Base-by-base conservation (phyloP, 2,888 invertebrate genomes). In the Platycheirus albimanus region DNA sequence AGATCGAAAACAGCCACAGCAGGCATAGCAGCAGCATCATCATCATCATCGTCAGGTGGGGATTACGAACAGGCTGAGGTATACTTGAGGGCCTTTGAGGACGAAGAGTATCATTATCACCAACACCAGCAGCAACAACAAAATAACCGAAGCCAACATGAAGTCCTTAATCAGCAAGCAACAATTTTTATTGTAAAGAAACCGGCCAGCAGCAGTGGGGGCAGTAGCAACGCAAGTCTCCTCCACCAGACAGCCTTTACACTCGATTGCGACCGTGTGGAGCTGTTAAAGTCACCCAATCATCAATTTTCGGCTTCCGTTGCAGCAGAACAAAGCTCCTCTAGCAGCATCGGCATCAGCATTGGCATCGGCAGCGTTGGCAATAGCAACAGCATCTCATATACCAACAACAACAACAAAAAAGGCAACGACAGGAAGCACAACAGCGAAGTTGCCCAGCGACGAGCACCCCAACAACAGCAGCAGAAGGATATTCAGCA, bases 241-340 rank as follows among this genome's bases (percentile, higher is more conserved):
- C 67, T 28, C 11, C 36, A 43, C 15, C 52, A 47, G 52, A 24
- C 67, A 38, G 47, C 71, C 47, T 33, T 52, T 76, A 86, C 86
- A 84, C 85, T 87, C 74, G 79, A 67, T 81, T 45, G 85, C 28
- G 77, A 78, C 63, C 78, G 78, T 64, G 79, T 81, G 78, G 86
- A 66, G 79, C 76, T 85, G 70, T 80, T 86, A 81, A 85, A 86
- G 85, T 81, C 83, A 77, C 76, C 85, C 86, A 79, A 83, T 85
- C 84, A 85, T 85, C 86, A 85, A 85, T 86, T 85, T 83, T 78
- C 83, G 66, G 75, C 69, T 69, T 61, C 84, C 52, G 54, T 13
- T 64, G 58, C 67, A 45, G 20, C 58, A n/a, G n/a, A n/a, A 58
- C 58, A 58, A 58, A 41, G 41, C 58, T 58, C 28, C 24, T 56